Base-by-base conservation (phyloP, 2,113 vertebrate species). In the Tragulus kanchil region DNA sequence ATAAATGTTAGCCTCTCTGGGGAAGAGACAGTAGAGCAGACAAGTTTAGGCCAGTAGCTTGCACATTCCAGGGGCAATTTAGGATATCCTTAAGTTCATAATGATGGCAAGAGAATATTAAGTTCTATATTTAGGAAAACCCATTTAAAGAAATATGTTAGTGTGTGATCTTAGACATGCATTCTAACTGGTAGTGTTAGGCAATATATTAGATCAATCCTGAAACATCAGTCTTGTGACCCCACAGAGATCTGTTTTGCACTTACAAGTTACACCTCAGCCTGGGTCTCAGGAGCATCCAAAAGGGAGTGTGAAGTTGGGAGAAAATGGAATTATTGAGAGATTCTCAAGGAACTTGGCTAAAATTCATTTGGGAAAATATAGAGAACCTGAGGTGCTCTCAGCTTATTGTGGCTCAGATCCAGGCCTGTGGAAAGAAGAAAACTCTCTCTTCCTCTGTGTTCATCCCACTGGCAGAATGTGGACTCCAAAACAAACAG, bases 291-390 rank as follows among this genome's bases (percentile, higher is more conserved):
- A 26, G n/a, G 65, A 85, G 87, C 12, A 11, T 50, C 15, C 1
- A 71, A 84, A 78, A 85, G 61, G 6, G 25, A 92, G 50, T 62
- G 8, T 75, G 50, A 91, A 54, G 13, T 45, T 0, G 1, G 59
- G 50, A 12, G n/a, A 42, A 79, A 28, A 26, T 90, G 45, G 45
- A 50, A 81, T 94, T 94, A 50, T 82, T 21, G 23, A 89, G 52
- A 85, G 31, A n/a, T 54, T 85, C 52, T 73, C n/a, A 77, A 28
- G 61, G 12, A 64, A 93, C 26, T 61, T 78, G 64, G 54, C 11
- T 65, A 58, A 75, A 67, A 62, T 75, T 88, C 45, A 19, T 69
- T 83, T 69, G 79, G 82, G 42, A 67, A 92, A 96, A 36, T 52
- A 8, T 36, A 31, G 79, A 50, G 42, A 78, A 69, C 50, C n/a